Percentiles rank a stretch among this genome's conserved stretches.
Evolutionary conservation across 2,113 vertebrate genomes (phyloP).

Genomic region (Ranitomeya imitator): DNA sequence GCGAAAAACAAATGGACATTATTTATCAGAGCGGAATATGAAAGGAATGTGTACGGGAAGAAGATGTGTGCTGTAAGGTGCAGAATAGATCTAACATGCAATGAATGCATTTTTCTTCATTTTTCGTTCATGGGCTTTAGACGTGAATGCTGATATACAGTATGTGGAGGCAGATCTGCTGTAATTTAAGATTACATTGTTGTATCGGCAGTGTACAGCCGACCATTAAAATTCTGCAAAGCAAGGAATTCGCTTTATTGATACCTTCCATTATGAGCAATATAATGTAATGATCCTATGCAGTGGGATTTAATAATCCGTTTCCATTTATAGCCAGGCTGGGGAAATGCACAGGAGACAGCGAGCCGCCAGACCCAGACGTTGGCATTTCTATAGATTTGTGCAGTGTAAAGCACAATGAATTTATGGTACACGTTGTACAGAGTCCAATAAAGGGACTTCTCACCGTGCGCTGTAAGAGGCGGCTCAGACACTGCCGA

Average conservation of each 20-base stretch:
- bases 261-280: slow-evolving; percentile 11
- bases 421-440: too few relatives aligned
- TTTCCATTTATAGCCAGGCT: background rate
- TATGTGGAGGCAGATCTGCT: background rate
- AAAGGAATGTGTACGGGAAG: background rate
- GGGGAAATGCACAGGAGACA: background rate
- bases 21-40: background rate
- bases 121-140: background rate
- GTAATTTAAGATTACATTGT: background rate
- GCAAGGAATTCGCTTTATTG: background rate
- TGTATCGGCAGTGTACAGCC: background rate
- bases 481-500: too few relatives aligned
- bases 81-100: background rate
- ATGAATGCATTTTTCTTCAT: background rate
- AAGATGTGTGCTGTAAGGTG: background rate
- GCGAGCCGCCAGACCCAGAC: too few relatives aligned
- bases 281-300: background rate
- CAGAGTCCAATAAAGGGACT: background rate
- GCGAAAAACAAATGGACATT: background rate
- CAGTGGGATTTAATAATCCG: background rate
- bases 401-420: background rate
- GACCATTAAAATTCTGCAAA: slow-evolving; percentile 2
- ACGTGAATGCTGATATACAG: background rate
- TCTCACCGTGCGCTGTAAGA: too few relatives aligned
- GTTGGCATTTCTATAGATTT: background rate